Conservation (phyloP, 2,113 vertebrate species). For the Syrrhaptes paradoxus region DNA sequence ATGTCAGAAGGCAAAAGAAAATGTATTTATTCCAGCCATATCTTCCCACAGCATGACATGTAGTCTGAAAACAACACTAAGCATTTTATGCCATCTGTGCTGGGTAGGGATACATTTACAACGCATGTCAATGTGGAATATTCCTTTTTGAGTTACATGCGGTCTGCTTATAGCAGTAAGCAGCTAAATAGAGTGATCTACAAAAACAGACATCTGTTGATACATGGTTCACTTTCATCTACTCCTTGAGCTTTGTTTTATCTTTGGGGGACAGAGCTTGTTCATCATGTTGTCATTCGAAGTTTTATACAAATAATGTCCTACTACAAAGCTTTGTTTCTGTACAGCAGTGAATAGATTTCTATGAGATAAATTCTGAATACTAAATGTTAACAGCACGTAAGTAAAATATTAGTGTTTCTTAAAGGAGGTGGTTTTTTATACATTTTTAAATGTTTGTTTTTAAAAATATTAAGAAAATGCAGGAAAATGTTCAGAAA, state of each 20-base stretch:
- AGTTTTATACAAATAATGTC: neutral
- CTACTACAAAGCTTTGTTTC: neutral
- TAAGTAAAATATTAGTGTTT: neutral
- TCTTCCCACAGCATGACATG: slow-evolving; percentile 74
- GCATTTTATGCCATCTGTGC: slow-evolving; percentile 79
- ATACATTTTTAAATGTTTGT: neutral
- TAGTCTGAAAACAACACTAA: slow-evolving; percentile 73
- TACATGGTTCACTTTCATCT: neutral
- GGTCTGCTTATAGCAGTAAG: slow-evolving; percentile 45
- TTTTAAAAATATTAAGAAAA: neutral
- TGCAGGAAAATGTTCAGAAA: neutral
- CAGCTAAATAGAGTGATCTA: slow-evolving; percentile 13
- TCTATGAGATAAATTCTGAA: neutral
- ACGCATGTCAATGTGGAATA: slow-evolving; percentile 52
- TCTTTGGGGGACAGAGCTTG: neutral
- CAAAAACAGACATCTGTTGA: slow-evolving; percentile 14
- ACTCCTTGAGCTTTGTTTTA: neutral
- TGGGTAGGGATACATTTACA: slow-evolving; percentile 56
- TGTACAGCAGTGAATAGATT: neutral
- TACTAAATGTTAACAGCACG: neutral
- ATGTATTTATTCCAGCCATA: slow-evolving; percentile 76
- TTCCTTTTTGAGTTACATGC: slow-evolving; percentile 53
- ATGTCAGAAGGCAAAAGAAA: slow-evolving; percentile 76
- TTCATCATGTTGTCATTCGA: neutral
- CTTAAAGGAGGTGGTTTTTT: neutral